phyloP scores from a whole-genome alignment of 2,797 vertebrate species.

The Tokudaia muenninki region DNA sequence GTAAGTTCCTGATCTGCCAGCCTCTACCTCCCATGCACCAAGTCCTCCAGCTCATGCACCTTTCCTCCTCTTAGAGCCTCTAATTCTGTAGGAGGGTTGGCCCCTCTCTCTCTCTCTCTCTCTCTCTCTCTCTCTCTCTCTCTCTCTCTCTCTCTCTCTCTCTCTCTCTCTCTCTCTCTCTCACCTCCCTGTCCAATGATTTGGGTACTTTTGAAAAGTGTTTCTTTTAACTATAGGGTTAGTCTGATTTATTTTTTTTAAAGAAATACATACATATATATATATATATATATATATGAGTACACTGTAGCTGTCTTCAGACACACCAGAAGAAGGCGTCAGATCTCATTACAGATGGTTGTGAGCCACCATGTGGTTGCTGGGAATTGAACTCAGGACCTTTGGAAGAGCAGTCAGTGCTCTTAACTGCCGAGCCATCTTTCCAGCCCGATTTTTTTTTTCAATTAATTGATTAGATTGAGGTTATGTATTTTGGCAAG shows the following conservation, averaged over 20 bases:
- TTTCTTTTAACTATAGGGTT: neutral
- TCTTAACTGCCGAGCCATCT: too few relatives aligned
- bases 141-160: too few relatives aligned
- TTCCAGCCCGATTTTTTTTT: neutral
- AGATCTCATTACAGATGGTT: too few relatives aligned
- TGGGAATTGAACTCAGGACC: too few relatives aligned
- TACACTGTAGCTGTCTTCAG: too few relatives aligned
- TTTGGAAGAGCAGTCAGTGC: too few relatives aligned
- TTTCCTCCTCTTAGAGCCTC: neutral
- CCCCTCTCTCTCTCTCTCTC: too few relatives aligned
- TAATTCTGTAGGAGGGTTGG: neutral
- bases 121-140: fast-evolving
- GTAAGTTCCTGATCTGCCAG: neutral
- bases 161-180: too few relatives aligned
- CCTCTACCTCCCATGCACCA: neutral
- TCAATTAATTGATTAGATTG: neutral
- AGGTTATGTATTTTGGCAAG: neutral
- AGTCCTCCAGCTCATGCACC: too few relatives aligned
- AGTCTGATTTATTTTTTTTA: neutral
- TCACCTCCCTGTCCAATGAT: neutral
- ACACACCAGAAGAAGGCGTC: too few relatives aligned
- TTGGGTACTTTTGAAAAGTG: neutral
- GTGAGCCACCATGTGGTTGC: too few relatives aligned
- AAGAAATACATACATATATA: neutral
- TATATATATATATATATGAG: too few relatives aligned